Conservation (phyloP, 2,888 invertebrate genomes). For the Callinectes sapidus region DNA sequence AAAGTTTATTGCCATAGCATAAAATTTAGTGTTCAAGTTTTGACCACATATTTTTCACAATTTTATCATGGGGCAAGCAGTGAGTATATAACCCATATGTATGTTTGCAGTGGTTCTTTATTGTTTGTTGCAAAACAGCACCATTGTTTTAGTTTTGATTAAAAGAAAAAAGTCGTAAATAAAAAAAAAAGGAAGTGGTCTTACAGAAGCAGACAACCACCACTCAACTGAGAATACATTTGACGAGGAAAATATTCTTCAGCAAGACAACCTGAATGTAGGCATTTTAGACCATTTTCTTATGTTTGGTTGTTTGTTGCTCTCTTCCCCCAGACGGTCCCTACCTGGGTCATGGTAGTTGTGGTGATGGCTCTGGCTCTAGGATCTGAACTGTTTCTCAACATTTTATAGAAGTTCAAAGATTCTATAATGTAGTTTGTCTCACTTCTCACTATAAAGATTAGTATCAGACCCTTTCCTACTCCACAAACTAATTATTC, state of each 20-base stretch:
- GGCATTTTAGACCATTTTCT: slow-evolving; percentile 55
- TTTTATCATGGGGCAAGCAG: too few species aligned
- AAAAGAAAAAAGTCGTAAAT: too few species aligned
- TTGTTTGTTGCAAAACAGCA: background rate
- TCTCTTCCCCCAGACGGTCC: slow-evolving; percentile 63
- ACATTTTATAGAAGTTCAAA: slow-evolving; percentile 53
- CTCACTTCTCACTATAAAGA: slow-evolving; percentile 3
- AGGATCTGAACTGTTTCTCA: slow-evolving; percentile 61
- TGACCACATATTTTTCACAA: too few species aligned
- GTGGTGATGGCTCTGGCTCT: slow-evolving; percentile 66
- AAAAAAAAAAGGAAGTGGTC: background rate
- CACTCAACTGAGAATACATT: background rate
- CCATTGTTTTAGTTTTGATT: too few species aligned
- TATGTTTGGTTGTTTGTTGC: slow-evolving; percentile 60
- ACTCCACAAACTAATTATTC: background rate
- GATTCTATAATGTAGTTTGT: slow-evolving; percentile 5
- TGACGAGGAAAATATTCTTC: background rate
- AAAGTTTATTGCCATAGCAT: too few species aligned
- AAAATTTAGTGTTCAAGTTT: too few species aligned
- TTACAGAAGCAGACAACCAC: background rate
- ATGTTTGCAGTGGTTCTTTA: background rate
- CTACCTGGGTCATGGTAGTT: slow-evolving; percentile 69
- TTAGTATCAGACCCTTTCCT: slow-evolving; percentile 3
- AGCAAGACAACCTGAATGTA: slow-evolving; percentile 4
- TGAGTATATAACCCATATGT: background rate